phyloP scores from a whole-genome alignment of 2,888 invertebrate genomes.

The Anoplius nigerrimus region DNA sequence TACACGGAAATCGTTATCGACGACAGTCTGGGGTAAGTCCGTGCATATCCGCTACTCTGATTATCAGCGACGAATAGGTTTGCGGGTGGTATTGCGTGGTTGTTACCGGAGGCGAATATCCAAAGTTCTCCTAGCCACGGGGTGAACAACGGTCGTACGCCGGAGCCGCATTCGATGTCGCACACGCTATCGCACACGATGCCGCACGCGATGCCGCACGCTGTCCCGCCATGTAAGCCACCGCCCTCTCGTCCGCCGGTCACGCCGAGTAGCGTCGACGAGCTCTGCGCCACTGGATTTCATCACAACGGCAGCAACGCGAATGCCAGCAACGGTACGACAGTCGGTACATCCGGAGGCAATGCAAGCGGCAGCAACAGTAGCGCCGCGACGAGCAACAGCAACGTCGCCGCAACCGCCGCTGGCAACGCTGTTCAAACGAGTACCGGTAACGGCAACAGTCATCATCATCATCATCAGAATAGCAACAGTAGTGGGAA shows the following conservation, averaged over 20 bases:
- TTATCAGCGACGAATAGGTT: not conserved
- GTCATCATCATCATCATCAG: too few relatives aligned
- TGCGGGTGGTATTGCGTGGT: not conserved
- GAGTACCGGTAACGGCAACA: constrained; percentile 38
- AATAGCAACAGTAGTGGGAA: too few relatives aligned
- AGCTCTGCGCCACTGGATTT: constrained; percentile 39
- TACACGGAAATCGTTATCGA: constrained; percentile 90
- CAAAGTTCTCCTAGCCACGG: constrained; percentile 63
- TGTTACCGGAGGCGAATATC: constrained; percentile 8
- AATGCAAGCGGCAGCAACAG: constrained; percentile 53
- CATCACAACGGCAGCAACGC: constrained; percentile 55
- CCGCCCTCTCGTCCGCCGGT: constrained; percentile 71
- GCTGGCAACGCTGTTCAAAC: too few relatives aligned
- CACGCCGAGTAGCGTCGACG: constrained; percentile 66
- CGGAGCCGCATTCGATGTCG: too few relatives aligned
- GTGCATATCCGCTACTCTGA: not conserved
- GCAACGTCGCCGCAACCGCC: too few relatives aligned
- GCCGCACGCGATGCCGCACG: constrained; percentile 43
- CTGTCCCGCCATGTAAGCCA: constrained; percentile 70
- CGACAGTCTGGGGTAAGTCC: constrained; percentile 79
- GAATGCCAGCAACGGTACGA: constrained; percentile 38
- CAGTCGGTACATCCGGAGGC: constrained; percentile 47
- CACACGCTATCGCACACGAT: too few relatives aligned
- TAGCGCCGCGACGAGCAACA: constrained; percentile 58
- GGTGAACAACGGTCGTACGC: constrained; percentile 66